Percentiles rank a stretch among this genome's conserved stretches.
phyloP scores from a whole-genome alignment of 2,113 vertebrate genomes.

The Zapornia atra region DNA sequence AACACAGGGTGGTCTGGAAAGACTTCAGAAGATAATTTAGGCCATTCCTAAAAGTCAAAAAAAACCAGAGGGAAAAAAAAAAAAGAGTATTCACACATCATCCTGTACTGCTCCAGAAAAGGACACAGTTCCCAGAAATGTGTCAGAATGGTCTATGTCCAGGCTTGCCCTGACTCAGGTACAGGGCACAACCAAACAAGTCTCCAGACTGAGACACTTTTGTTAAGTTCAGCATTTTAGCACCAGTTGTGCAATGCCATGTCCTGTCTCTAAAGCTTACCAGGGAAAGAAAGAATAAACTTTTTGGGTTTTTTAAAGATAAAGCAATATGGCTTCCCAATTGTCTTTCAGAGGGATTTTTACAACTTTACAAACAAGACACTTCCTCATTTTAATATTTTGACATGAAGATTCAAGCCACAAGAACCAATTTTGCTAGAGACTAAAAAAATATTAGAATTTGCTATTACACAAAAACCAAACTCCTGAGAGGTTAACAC shows the following conservation, averaged over 20 bases:
- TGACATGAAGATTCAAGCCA: not conserved
- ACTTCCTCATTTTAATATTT: not conserved
- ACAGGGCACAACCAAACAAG: not conserved
- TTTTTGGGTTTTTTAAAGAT: not conserved
- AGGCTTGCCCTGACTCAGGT: not conserved
- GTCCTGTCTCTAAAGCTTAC: not conserved
- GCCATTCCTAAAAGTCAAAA: not conserved
- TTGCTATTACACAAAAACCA: not conserved
- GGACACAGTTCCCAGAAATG: not conserved
- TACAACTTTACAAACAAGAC: not conserved
- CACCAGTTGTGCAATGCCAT: not conserved
- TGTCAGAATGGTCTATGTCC: not conserved
- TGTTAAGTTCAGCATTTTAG: not conserved
- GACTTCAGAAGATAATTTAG: not conserved
- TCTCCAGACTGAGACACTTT: not conserved
- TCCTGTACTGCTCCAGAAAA: not conserved
- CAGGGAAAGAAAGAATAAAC: not conserved
- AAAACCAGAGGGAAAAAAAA: too few species aligned
- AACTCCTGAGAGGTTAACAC: not conserved
- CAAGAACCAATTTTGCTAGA: not conserved
- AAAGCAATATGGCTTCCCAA: not conserved
- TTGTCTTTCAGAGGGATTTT: not conserved
- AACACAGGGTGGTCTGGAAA: not conserved
- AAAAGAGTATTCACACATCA: rapidly evolving
- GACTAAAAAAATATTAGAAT: not conserved